A percentile compares a stretch with the other conserved stretches of the same genome.
Conservation (phyloP, 2,888 invertebrate genomes). For the Sphinx pinastri region DNA sequence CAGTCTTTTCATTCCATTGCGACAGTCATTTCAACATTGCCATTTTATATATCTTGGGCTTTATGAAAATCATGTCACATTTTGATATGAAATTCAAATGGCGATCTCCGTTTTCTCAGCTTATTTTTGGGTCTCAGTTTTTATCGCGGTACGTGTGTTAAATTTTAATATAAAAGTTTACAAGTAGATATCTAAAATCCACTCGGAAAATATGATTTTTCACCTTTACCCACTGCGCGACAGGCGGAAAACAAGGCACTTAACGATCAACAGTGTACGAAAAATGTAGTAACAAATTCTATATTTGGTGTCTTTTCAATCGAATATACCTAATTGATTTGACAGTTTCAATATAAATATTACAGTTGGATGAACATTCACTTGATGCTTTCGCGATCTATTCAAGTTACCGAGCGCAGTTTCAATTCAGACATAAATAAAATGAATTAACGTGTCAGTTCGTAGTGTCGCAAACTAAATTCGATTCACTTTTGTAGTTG, state of each 20-base stretch:
- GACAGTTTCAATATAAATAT: neutral
- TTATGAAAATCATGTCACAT: conserved; percentile 30
- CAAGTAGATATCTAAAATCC: conserved; percentile 55
- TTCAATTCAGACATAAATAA: conserved; percentile 59
- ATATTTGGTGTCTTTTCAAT: neutral
- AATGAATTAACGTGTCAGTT: conserved; percentile 61
- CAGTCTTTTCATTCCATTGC: conserved; percentile 35
- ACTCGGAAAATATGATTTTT: conserved; percentile 31
- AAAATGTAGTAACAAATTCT: neutral
- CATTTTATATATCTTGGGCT: conserved; percentile 8
- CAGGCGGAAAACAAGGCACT: neutral
- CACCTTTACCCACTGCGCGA: neutral
- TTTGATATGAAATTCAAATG: conserved; percentile 33
- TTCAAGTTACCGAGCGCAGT: conserved; percentile 61
- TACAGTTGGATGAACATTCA: neutral
- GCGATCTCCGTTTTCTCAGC: conserved; percentile 22
- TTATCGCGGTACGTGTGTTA: conserved; percentile 28
- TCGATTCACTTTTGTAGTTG: conserved; percentile 54
- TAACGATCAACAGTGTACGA: neutral
- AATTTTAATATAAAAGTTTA: conserved; percentile 48
- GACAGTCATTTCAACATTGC: conserved; percentile 27
- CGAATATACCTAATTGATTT: neutral
- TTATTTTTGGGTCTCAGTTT: conserved; percentile 12
- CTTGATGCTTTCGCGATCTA: conserved; percentile 51
- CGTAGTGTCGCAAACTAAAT: conserved; percentile 55